Conservation (phyloP, 2,113 vertebrate species). For the Eptesicus fuscus region DNA sequence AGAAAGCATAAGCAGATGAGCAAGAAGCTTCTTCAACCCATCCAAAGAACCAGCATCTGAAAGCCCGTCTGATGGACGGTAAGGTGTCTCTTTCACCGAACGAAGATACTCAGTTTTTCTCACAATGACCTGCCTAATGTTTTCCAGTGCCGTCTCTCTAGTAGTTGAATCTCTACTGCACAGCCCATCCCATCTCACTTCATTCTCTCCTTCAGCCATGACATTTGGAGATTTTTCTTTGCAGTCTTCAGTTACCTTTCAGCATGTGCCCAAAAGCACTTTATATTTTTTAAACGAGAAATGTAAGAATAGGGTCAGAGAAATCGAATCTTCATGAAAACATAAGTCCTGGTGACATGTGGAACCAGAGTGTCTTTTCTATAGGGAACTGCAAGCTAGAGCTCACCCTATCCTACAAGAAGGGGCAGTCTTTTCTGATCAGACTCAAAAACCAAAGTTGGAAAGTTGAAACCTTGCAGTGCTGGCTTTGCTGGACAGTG, state of each 20-base stretch:
- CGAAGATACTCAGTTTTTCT: conserved; percentile 82
- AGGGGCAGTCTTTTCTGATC: too few species aligned
- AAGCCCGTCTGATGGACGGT: conserved; percentile 22
- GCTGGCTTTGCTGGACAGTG: too few species aligned
- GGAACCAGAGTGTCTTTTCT: background rate
- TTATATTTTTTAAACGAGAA: conserved; percentile 7
- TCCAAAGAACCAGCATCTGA: conserved; percentile 55
- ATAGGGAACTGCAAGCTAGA: background rate
- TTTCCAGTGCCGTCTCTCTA: conserved; percentile 88
- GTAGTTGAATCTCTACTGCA: conserved; percentile 86
- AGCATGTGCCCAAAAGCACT: conserved; percentile 27
- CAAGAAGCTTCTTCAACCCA: conserved; percentile 88
- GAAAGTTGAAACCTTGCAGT: too few species aligned
- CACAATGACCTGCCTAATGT: conserved; percentile 86
- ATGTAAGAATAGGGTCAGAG: background rate
- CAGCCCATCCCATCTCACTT: conserved; percentile 89
- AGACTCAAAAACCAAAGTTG: too few species aligned
- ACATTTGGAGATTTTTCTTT: background rate
- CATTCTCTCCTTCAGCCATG: conserved; percentile 89
- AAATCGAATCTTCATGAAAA: conserved; percentile 18
- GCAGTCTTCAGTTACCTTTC: conserved; percentile 46
- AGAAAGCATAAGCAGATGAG: conserved; percentile 93
- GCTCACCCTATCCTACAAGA: conserved; percentile 76
- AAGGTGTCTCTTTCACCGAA: conserved; percentile 56
- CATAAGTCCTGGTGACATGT: background rate